Evolutionary conservation across 2,888 invertebrate species (phyloP).

Genomic region (Folsomia candida): DNA sequence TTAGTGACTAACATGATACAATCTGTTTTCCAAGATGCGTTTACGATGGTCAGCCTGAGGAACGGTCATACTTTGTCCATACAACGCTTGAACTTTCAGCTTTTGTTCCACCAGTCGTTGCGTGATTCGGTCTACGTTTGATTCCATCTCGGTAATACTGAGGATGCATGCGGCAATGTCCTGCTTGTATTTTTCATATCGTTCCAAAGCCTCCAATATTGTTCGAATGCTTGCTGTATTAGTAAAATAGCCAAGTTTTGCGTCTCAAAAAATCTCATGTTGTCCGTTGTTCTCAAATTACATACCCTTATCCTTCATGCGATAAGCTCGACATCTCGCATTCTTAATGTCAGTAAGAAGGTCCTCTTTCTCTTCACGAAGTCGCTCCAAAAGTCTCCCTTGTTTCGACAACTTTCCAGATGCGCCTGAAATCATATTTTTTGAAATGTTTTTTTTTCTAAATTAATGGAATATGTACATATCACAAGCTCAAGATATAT

Average conservation of each 20-base stretch:
- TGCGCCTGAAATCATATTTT: slow-evolving; percentile 37
- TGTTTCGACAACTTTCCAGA: slow-evolving; percentile 32
- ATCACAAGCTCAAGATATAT: no score
- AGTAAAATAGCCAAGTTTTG: no score
- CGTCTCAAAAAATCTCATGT: no score
- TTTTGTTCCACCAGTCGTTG: slow-evolving; percentile 37
- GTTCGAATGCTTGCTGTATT: slow-evolving; percentile 32
- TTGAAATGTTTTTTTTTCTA: no score
- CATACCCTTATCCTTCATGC: neutral
- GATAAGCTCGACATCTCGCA: slow-evolving; percentile 25
- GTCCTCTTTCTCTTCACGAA: slow-evolving; percentile 33
- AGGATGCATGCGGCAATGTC: slow-evolving; percentile 28
- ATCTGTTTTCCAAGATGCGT: slow-evolving; percentile 35
- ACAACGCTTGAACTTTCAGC: slow-evolving; percentile 40
- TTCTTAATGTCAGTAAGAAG: slow-evolving; percentile 34
- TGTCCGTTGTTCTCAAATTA: no score
- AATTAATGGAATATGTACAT: no score
- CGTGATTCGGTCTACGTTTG: slow-evolving; percentile 43
- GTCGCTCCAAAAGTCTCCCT: slow-evolving; percentile 26
- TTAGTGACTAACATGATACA: slow-evolving; percentile 30
- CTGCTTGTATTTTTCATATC: slow-evolving; percentile 36
- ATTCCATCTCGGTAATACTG: slow-evolving; percentile 41
- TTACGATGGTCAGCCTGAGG: slow-evolving; percentile 31
- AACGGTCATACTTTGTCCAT: slow-evolving; percentile 39
- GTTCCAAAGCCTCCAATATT: slow-evolving; percentile 37